A percentile compares a stretch with the other conserved stretches of the same genome.
phyloP scores from a whole-genome alignment of 2,888 invertebrate species.

The Sarcophaga rosellei region DNA sequence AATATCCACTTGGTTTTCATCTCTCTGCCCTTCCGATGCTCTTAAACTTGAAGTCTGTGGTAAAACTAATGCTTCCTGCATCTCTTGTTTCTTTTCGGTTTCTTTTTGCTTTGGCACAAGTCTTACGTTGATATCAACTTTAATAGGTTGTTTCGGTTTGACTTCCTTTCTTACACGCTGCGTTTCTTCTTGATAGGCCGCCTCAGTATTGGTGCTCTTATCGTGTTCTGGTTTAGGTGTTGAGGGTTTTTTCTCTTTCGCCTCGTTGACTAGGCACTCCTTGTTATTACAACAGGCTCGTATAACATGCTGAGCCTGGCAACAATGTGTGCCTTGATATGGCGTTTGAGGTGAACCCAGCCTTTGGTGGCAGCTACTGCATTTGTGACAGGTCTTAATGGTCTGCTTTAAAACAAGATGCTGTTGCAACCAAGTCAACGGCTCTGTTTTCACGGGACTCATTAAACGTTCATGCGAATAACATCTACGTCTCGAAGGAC shows the following conservation, averaged over 20 bases:
- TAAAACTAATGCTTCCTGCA: background rate
- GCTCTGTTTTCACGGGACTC: slow-evolving; percentile 75
- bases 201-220: slow-evolving; percentile 37
- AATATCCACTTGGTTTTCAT: background rate
- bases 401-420: slow-evolving; percentile 79
- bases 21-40: slow-evolving; percentile 41
- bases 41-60: background rate
- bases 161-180: background rate
- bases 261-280: slow-evolving; percentile 29
- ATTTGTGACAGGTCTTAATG: slow-evolving; percentile 71
- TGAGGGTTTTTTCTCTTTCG: background rate
- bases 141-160: slow-evolving; percentile 81
- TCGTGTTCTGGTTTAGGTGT: slow-evolving; percentile 27
- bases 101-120: slow-evolving; percentile 84
- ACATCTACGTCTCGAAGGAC: slow-evolving; percentile 27
- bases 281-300: slow-evolving; percentile 63
- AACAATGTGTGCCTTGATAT: slow-evolving; percentile 44
- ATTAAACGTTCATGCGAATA: slow-evolving; percentile 55
- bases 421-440: slow-evolving; percentile 81
- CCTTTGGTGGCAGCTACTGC: slow-evolving; percentile 52
- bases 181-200: background rate
- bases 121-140: slow-evolving; percentile 90
- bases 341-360: slow-evolving; percentile 26
- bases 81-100: slow-evolving; percentile 26
- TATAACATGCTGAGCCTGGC: slow-evolving; percentile 52